Percentiles rank a stretch among this genome's conserved stretches.
These are phyloP conservation scores for Creontiades dilutus DNA, from an alignment of 2,888 invertebrate genomes.

Conservation along the genomic window DNA sequence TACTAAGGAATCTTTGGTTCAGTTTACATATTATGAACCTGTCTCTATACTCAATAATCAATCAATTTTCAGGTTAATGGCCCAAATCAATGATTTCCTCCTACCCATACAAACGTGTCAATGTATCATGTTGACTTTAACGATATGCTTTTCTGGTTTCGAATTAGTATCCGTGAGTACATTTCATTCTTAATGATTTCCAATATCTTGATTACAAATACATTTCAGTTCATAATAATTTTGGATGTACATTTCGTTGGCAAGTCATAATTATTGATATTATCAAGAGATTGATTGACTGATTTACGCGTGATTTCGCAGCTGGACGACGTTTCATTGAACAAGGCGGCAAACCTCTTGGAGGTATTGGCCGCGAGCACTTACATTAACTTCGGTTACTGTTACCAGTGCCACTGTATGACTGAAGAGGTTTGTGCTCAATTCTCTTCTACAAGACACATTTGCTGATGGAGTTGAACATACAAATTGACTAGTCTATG, in stretches of 20 bases:
- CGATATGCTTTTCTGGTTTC: slow-evolving; percentile 60
- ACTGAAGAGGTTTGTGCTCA: slow-evolving; percentile 55
- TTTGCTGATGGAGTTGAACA: too few species aligned
- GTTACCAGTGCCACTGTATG: slow-evolving; percentile 65
- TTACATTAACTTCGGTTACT: slow-evolving; percentile 50
- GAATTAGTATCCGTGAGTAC: slow-evolving; percentile 56
- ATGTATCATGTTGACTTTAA: slow-evolving; percentile 55
- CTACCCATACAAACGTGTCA: slow-evolving; percentile 59
- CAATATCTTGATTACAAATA: too few species aligned
- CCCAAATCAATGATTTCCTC: slow-evolving; percentile 42
- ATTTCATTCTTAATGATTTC: background rate
- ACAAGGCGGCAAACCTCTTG: slow-evolving; percentile 50
- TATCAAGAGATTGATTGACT: too few species aligned
- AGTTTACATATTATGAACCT: too few species aligned
- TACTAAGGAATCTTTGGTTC: too few species aligned
- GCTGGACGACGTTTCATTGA: slow-evolving; percentile 52
- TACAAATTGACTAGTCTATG: too few species aligned
- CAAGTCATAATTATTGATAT: too few species aligned
- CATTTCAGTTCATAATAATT: too few species aligned
- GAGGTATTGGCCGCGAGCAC: slow-evolving; percentile 40
- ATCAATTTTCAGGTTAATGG: slow-evolving; percentile 53
- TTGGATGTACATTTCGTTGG: too few species aligned
- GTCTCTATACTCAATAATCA: too few species aligned
- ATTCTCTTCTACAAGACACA: too few species aligned
- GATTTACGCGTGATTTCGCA: too few species aligned